Evolutionary conservation across 2,797 vertebrate genomes (phyloP), one percentile per base, ranked within the genome.

Genomic region (Paguma larvata): DNA sequence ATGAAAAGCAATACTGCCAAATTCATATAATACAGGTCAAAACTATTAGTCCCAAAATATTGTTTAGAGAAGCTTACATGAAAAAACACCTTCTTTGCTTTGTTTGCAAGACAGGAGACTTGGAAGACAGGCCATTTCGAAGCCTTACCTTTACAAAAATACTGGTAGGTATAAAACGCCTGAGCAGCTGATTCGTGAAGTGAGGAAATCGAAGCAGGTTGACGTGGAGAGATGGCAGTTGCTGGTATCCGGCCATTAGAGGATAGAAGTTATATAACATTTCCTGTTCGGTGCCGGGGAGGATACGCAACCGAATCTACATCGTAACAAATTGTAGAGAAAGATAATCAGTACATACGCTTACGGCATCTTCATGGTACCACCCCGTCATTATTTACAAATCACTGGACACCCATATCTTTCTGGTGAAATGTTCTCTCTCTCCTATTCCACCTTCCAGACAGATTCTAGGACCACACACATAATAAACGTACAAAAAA

Each of bases 221-320:
- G 93, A 99, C 99, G 65, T 99, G 99, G 85, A 99, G 99, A 90
- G 99, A 99, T 0, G 99, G 99, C 59, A 99, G 98, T 90, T 98
- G 99, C 96, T 99, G 99, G 98, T 99, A 99, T 0, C 99, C 99
- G 4, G 99, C 99, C 99, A 99, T 99, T 88, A 99, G 99, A 1
- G 99, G 99, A 65, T 99, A 99, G 97, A 99, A 99, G 96, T 99
- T 99, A 96, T 99, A 99, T 1, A 99, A 87, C 99, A 99, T 99
- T 93, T 99, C 99, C 98, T 99, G 99, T 97, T 99, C 98, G 0
- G 99, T 99, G 44, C 99, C 99, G 0, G 99, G 99, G 1, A 99
- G 99, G 98, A 99, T 99, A 92, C 99, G 99, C 65, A 99, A 98
- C 48, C 99, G 99, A 88, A 99, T 99, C 99, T 99, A 97, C 14